Conservation (phyloP, 2,113 vertebrate species). For the Micronycteris hirsuta region DNA sequence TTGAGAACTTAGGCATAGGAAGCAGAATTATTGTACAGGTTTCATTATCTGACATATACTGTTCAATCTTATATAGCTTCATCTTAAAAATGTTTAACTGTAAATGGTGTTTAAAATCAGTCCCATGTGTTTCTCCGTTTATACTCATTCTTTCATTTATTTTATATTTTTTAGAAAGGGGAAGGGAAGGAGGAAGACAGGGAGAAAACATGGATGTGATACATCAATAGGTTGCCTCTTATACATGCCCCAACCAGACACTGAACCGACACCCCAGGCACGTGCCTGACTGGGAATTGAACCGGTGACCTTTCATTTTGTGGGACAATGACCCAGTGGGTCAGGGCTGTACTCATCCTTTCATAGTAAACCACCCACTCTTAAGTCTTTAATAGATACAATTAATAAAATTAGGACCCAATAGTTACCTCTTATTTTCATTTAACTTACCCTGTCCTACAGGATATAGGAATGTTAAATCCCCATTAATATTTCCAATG, state of each 20-base stretch:
- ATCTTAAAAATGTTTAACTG: neutral
- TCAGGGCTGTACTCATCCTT: neutral
- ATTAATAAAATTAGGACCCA: neutral
- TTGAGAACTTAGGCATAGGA: neutral
- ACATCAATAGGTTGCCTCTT: too few relatives aligned
- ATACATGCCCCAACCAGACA: too few relatives aligned
- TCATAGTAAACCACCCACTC: neutral
- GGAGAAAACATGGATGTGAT: too few relatives aligned
- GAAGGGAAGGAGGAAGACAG: too few relatives aligned
- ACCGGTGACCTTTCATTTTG: too few relatives aligned
- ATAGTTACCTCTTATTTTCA: neutral
- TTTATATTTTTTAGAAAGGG: too few relatives aligned
- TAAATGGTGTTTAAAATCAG: neutral
- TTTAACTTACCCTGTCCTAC: neutral
- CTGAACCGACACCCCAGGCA: too few relatives aligned
- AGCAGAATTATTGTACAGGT: neutral
- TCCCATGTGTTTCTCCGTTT: neutral
- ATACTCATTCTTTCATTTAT: neutral
- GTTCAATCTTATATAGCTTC: neutral
- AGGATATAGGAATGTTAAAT: neutral
- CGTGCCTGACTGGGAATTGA: too few relatives aligned
- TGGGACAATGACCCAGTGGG: too few relatives aligned
- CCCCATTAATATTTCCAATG: neutral
- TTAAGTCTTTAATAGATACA: neutral
- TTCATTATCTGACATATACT: neutral